A percentile compares a stretch with the other conserved stretches of the same genome.
Evolutionary conservation across 2,797 vertebrate genomes (phyloP).

Genomic region (Clarias fuscus): DNA sequence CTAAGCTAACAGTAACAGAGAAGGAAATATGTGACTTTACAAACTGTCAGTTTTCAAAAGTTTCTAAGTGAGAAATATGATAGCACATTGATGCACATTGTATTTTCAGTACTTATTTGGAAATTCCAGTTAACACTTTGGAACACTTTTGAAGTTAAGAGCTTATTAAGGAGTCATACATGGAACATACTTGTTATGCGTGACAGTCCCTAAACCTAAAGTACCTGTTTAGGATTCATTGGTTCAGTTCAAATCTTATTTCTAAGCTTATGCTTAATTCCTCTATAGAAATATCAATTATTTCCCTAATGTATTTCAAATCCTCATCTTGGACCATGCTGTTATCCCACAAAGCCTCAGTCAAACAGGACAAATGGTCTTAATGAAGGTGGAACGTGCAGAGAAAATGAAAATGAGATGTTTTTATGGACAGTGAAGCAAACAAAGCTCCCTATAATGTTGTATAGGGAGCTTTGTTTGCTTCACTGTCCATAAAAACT

Average conservation of each 20-base stretch:
- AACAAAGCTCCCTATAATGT: constrained; percentile 25
- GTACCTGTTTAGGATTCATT: constrained; percentile 83
- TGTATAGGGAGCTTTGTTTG: constrained; percentile 32
- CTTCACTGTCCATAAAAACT: constrained; percentile 33
- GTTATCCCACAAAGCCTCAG: constrained; percentile 79
- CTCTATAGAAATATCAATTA: constrained; percentile 86
- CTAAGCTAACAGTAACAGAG: not conserved
- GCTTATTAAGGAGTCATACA: not conserved
- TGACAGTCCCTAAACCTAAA: constrained; percentile 74
- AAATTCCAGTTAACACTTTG: not conserved
- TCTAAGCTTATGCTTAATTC: constrained; percentile 82
- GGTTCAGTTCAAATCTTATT: constrained; percentile 75
- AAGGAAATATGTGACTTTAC: not conserved
- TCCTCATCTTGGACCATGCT: constrained; percentile 79
- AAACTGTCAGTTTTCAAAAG: not conserved
- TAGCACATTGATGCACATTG: not conserved
- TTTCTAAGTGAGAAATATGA: not conserved
- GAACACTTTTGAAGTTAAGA: constrained; percentile 15
- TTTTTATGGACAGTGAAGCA: constrained; percentile 38
- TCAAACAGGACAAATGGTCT: constrained; percentile 81
- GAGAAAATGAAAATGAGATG: constrained; percentile 53
- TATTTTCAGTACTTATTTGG: not conserved
- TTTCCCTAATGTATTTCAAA: constrained; percentile 81
- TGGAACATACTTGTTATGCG: constrained; percentile 23
- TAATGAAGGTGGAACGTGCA: constrained; percentile 65